Base-by-base conservation (phyloP, 2,113 vertebrate species). In the Otus sunia region DNA sequence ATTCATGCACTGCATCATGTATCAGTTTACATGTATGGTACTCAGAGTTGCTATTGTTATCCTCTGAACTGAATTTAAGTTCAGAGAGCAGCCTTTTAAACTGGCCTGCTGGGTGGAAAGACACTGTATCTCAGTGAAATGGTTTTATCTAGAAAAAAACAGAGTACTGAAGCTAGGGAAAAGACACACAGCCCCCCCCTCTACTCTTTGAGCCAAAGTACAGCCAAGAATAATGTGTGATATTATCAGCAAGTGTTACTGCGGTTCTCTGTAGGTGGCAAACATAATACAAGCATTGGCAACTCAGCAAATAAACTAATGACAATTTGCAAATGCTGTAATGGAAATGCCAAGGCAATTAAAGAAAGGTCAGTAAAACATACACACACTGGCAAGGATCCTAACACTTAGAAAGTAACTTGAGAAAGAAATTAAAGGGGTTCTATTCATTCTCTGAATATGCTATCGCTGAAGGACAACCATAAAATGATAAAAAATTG, bases 301-400 rank as follows among this genome's bases (percentile, higher is more conserved):
- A 96, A 94, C 41, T 96, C 92, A 95, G 93, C 90, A 95, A 94
- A 96, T 39, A 80, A 95, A 95, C 88, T 96, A 96, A 94, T 83
- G 90, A 60, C 82, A 94, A 82, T 81, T 89, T 96, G 95, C 77
- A 97, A 91, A 88, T 83, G 45, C 39, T 95, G 58, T 49, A 86
- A 89, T 86, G 59, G 77, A 78, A 95, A 96, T 59, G 43, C 69
- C 45, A 90, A 90, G 73, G 68, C 72, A 89, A 95, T 74, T 77
- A 85, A 71, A 74, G 90, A 89, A 88, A 94, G 86, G 86, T 93
- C 96, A 95, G 25, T 81, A 91, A 96, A 91, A 64, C 14, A 86
- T 10, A 71, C 18, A 92, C 27, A 92, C 9, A n/a, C 15, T 52
- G 47, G 37, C 79, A 84, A 90, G 45, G 43, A 88, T 50, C 11